Base-by-base conservation (phyloP, 2,888 invertebrate species). In the Sepioteuthis lessoniana region DNA sequence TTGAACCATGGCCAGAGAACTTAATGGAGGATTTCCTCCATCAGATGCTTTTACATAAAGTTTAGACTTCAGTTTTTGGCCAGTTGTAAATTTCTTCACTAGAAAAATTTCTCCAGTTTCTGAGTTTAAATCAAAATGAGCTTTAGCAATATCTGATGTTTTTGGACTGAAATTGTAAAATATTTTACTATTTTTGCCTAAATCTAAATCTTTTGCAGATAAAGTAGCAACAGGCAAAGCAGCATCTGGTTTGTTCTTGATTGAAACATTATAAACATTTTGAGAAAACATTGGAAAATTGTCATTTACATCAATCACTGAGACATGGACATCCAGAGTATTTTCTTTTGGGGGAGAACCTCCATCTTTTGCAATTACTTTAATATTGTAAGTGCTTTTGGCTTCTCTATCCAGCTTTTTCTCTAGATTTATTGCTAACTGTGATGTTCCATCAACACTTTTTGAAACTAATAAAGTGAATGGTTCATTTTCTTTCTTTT, bases 201-300 rank as follows among this genome's bases (percentile, higher is more conserved):
- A 98, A 96, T 99, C 99, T 60, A 98, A 98, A 97, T 99, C 99
- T 19, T 98, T 98, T 0, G 99, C 99, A 31, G 98, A 98, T 0
- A 99, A 98, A 42, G 93, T 93, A 35, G 50, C 10, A 31, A 94
- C 21, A 31, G 93, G 35, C 38, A 93, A 95, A 35, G 94, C 55
- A 28, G 95, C 95, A 28, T 95, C 95, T 28, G 94, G 94, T 37
- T 94, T 95, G 13, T 95, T 94, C 21, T 94, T 94, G 28, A 95
- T 95, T 31, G 95, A 95, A 21, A 95, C 95, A 38, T 94, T 95
- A 76, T 95, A 94, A 93, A 95, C 94, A 94, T 95, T 95, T 19
- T 94, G 93, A 21, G 95, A 25, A 94, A 96, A 96, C 31, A 92
- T 93, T 0, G 96, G 96, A 35, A 94, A 94, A 93, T 95, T 95